Base-by-base conservation (phyloP, 2,888 invertebrate species). In the Euplagia quadripunctaria region DNA sequence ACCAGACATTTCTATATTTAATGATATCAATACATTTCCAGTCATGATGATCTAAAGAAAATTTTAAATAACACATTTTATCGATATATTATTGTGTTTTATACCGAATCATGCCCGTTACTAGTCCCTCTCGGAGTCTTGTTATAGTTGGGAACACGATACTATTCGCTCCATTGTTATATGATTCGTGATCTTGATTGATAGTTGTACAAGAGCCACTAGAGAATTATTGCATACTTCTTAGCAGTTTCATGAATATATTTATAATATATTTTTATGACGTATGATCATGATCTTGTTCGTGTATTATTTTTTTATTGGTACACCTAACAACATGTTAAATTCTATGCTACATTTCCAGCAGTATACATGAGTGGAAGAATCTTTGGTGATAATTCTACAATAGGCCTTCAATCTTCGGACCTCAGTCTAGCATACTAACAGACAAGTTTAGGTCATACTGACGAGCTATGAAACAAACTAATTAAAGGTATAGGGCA, bases 101-200 rank as follows among this genome's bases (percentile, higher is more conserved):
- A 42, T 55, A 17, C 11, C 17, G 11, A 67, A 11, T 42, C 17
- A 11, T 1, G 42, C 42, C 17, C 52, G n/a, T 68, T 42, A 68
- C 68, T 68, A 68, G 51, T 41, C 41, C 0, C 42, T 52, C 11
- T 42, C n/a, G 31, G 9, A n/a, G 55, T 41, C 11, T 51, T 67
- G 52, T 68, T 52, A 42, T n/a, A n/a, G 52, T 55, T 68, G 41
- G 4, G 42, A 55, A 55, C 42, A 55, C 42, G n/a, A 52, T 55
- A 42, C 51, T 31, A 67, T 67, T 55, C 42, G 4, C 11, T 52
- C 14, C n/a, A 42, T 68, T 68, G 55, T 55, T 55, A 55, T 55
- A 68, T 52, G 42, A 55, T 17, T 52, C 68, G 4, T 68, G 42
- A 68, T 42, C 68, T 68, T n/a, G 68, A 68, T 52, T 68, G 41